These are phyloP conservation scores for Melanerpes formicivorus DNA, from an alignment of 2,113 vertebrate species.

Conservation along the genomic window DNA sequence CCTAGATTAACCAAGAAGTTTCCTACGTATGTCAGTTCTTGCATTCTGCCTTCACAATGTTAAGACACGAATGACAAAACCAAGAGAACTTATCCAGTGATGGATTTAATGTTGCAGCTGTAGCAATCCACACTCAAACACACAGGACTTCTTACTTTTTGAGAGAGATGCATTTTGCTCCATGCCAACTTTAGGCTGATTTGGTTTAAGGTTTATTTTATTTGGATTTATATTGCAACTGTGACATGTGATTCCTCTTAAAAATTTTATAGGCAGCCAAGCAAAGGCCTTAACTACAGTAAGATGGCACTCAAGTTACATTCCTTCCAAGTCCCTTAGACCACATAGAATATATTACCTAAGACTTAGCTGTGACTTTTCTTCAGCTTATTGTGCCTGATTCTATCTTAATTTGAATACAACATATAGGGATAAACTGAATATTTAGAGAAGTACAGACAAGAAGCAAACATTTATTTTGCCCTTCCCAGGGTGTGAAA, in stretches of 20 bases:
- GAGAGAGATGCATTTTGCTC: background rate
- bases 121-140: background rate
- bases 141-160: background rate
- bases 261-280: conserved; percentile 18
- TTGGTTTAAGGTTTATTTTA: conserved; percentile 21
- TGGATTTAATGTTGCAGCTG: background rate
- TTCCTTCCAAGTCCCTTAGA: conserved; percentile 21
- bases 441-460: background rate
- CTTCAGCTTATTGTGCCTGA: background rate
- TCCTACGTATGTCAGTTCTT: background rate
- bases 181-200: background rate
- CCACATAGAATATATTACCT: background rate
- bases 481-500: background rate
- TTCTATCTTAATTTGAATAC: background rate
- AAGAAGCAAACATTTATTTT: background rate
- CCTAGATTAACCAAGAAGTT: background rate
- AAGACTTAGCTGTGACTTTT: background rate
- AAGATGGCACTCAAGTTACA: conserved; percentile 7
- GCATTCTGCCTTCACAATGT: background rate
- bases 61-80: background rate
- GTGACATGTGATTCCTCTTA: conserved; percentile 23
- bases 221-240: conserved; percentile 22
- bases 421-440: background rate
- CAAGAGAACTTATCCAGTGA: background rate
- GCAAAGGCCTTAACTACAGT: background rate